Percentiles rank a stretch among this genome's conserved stretches.
phyloP scores from a whole-genome alignment of 2,888 invertebrate genomes.

The Pegoplata infirma region DNA sequence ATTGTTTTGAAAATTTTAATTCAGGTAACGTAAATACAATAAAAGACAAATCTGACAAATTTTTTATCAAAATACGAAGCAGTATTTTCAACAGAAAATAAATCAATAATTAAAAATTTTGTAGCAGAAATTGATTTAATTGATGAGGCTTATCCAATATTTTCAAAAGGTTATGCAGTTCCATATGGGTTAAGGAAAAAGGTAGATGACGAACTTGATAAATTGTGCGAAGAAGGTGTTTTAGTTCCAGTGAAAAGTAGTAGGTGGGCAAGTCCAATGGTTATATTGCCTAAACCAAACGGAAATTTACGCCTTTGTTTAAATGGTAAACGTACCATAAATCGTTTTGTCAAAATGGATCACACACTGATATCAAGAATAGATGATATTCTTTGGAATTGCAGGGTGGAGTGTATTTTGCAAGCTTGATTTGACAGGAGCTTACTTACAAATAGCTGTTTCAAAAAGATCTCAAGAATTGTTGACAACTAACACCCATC shows the following conservation, averaged over 20 bases:
- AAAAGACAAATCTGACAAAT: neutral
- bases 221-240: slow-evolving; percentile 50
- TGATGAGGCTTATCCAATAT: slow-evolving; percentile 17
- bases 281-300: slow-evolving; percentile 66
- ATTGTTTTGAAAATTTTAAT: neutral
- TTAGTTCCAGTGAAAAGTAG: slow-evolving; percentile 61
- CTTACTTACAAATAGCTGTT: too few species aligned
- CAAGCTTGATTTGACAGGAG: too few species aligned
- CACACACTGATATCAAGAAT: too few species aligned
- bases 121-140: slow-evolving; percentile 30
- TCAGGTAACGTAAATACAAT: neutral
- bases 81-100: neutral
- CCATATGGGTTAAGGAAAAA: slow-evolving; percentile 26
- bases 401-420: neutral
- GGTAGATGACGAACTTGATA: slow-evolving; percentile 46
- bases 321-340: too few species aligned
- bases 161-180: slow-evolving; percentile 17
- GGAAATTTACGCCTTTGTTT: too few species aligned
- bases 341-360: too few species aligned
- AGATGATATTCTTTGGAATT: neutral
- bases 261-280: slow-evolving; percentile 68
- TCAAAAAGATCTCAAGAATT: too few species aligned
- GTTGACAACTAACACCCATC: too few species aligned
- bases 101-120: neutral
- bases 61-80: slow-evolving; percentile 18